Evolutionary conservation across 2,797 vertebrate species (phyloP).

Genomic region (Hemitrygon akajei): DNA sequence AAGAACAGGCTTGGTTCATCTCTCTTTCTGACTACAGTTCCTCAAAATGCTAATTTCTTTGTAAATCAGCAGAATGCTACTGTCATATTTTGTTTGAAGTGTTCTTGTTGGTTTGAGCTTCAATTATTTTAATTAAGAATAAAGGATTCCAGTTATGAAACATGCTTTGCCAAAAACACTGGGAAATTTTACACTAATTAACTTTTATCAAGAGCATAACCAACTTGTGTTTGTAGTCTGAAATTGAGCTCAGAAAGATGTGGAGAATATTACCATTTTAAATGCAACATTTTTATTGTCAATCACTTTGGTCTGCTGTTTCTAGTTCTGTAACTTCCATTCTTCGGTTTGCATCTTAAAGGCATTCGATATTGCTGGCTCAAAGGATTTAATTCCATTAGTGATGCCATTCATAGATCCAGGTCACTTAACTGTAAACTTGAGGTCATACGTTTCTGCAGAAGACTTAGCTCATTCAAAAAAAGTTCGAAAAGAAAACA

Average conservation of each 20-base stretch:
- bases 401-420: neutral
- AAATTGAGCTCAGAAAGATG: neutral
- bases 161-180: neutral
- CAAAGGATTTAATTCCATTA: slow-evolving; percentile 1
- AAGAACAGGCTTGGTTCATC: neutral
- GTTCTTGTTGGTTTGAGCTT: neutral
- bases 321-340: neutral
- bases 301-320: neutral
- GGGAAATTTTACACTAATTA: slow-evolving; percentile 13
- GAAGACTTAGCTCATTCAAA: neutral
- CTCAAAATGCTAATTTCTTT: neutral
- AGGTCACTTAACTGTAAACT: neutral
- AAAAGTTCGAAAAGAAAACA: neutral
- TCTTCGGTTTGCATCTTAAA: neutral
- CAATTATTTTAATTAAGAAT: slow-evolving; percentile 7
- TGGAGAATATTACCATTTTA: slow-evolving; percentile 3
- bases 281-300: slow-evolving; percentile 7
- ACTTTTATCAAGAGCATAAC: neutral
- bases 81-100: slow-evolving; percentile 3
- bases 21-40: neutral
- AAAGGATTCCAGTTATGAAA: slow-evolving; percentile 24
- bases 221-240: slow-evolving; percentile 2
- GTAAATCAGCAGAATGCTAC: neutral
- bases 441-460: neutral
- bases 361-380: neutral